Conservation (phyloP, 1,140 invertebrate species). For the Zaprionus vittiger region DNA sequence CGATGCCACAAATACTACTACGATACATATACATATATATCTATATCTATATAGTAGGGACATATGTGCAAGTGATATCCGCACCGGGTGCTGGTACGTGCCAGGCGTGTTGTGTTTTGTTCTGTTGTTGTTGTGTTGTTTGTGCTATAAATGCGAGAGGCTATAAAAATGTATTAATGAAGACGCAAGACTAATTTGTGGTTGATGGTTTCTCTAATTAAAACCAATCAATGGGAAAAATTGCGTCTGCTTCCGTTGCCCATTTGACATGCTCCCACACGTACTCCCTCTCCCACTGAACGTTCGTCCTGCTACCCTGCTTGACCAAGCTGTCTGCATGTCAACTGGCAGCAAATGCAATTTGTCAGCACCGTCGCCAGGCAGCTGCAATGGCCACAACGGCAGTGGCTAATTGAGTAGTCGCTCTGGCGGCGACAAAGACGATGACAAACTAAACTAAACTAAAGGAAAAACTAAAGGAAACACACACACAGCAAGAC, state of each 20-base stretch:
- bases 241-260: constrained; percentile 61
- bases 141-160: constrained; percentile 23
- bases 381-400: constrained; percentile 66
- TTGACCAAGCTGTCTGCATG: constrained; percentile 36
- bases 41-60: neutral
- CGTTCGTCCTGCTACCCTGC: neutral
- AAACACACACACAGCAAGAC: neutral
- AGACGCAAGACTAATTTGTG: constrained; percentile 75
- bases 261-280: constrained; percentile 9
- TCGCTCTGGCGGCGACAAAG: constrained; percentile 35
- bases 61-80: neutral
- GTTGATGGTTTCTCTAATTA: constrained; percentile 79
- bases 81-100: neutral
- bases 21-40: neutral
- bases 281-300: neutral
- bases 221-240: constrained; percentile 80
- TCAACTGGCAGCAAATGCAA: constrained; percentile 71
- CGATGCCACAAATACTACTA: neutral
- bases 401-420: constrained; percentile 61
- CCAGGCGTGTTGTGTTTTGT: constrained; percentile 5
- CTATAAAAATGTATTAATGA: constrained; percentile 76
- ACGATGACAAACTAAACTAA: constrained; percentile 11
- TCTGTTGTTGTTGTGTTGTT: constrained; percentile 1
- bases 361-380: constrained; percentile 64
- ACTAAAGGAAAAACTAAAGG: constrained; percentile 23